Percentiles rank a stretch among this genome's conserved stretches.
Conservation (phyloP, 2,888 invertebrate genomes). For the Drosophila anomalata region DNA sequence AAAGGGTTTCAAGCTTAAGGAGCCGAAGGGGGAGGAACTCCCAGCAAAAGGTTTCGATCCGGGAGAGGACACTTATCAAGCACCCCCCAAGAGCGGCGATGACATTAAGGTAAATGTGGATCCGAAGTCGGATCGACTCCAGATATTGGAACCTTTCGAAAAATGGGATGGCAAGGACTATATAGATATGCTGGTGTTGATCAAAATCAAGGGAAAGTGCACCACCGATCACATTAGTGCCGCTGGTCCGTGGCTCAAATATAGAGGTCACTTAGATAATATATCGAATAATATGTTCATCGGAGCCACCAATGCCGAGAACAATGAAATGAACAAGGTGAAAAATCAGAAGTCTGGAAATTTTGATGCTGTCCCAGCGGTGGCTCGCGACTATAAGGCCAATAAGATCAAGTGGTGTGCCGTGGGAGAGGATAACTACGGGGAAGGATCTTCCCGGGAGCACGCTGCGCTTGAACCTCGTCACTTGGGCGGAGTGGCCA, state of each 20-base stretch:
- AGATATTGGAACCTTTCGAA: conserved; percentile 95
- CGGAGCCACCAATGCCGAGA: conserved; percentile 94
- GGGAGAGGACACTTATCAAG: conserved; percentile 97
- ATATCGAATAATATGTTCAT: conserved; percentile 99
- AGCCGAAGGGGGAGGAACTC: conserved; percentile 95
- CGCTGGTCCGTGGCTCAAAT: conserved; percentile 99
- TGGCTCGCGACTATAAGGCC: conserved; percentile 97
- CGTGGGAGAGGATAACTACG: conserved; percentile 94
- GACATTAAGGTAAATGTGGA: conserved; percentile 91
- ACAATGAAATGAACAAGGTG: conserved; percentile 95
- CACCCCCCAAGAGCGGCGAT: conserved; percentile 87
- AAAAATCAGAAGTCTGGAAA: conserved; percentile 94
- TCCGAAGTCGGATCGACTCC: conserved; percentile 94
- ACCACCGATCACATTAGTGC: conserved; percentile 99
- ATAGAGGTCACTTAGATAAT: conserved; percentile 99
- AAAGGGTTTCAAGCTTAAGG: conserved; percentile 93
- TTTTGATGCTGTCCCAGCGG: conserved; percentile 96
- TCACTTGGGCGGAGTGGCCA: conserved; percentile 96
- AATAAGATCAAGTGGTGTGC: conserved; percentile 94
- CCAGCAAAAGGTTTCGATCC: conserved; percentile 98
- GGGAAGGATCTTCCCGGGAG: conserved; percentile 96
- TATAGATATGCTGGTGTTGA: conserved; percentile 93
- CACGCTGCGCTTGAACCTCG: conserved; percentile 99
- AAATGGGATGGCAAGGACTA: conserved; percentile 98
- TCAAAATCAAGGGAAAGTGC: conserved; percentile 99